These are phyloP conservation scores for Lathronympha strigana DNA, from an alignment of 2,888 invertebrate species.

Conservation along the genomic window DNA sequence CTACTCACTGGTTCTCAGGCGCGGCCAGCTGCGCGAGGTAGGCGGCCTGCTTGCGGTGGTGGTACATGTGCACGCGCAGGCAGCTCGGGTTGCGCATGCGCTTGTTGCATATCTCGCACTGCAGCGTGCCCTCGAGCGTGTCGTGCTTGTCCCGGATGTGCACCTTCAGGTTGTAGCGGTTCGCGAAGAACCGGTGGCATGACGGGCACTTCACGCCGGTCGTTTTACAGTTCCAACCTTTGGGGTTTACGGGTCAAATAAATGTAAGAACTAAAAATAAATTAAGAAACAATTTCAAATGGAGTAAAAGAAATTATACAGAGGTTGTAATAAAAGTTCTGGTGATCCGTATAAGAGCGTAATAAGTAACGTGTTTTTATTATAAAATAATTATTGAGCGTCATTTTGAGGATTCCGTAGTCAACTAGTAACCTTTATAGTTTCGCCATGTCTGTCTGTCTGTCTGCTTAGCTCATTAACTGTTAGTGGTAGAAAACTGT, in stretches of 20 bases:
- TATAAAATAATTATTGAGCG: too few relatives aligned
- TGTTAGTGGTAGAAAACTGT: too few relatives aligned
- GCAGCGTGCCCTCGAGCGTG: conserved; percentile 86
- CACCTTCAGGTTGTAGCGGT: conserved; percentile 88
- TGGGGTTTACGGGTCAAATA: conserved; percentile 4
- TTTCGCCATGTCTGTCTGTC: too few relatives aligned
- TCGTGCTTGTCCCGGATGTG: conserved; percentile 90
- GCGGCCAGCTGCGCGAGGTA: conserved; percentile 72
- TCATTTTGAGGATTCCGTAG: too few relatives aligned
- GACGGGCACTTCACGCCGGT: conserved; percentile 86
- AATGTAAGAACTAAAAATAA: background rate
- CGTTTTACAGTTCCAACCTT: conserved; percentile 78
- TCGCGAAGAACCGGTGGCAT: conserved; percentile 86
- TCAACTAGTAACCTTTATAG: too few relatives aligned
- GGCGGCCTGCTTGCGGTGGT: conserved; percentile 85
- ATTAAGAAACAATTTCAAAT: background rate
- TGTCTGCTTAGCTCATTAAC: too few relatives aligned
- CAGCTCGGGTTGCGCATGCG: conserved; percentile 86
- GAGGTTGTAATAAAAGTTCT: too few relatives aligned
- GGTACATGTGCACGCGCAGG: conserved; percentile 86
- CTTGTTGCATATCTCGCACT: conserved; percentile 88
- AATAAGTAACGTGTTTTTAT: too few relatives aligned
- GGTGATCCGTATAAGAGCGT: too few relatives aligned
- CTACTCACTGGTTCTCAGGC: conserved; percentile 50
- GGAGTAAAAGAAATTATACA: too few relatives aligned